phyloP scores from a whole-genome alignment of 2,888 invertebrate species.

The Cephus runcator region DNA sequence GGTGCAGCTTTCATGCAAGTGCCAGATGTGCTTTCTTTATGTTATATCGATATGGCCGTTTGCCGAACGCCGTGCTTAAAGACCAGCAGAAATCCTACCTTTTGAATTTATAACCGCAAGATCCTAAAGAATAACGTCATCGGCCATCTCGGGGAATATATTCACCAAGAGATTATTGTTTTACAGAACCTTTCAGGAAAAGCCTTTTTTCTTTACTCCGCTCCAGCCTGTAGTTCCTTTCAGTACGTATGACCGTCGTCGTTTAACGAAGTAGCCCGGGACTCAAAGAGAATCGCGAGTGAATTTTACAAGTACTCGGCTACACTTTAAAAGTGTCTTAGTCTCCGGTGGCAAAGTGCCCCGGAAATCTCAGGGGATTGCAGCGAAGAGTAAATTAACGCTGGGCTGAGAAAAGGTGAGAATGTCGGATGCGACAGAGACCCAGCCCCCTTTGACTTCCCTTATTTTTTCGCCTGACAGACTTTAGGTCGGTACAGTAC shows the following conservation, averaged over 20 bases:
- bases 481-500: neutral
- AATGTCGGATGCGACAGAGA: neutral
- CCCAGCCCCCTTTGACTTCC: neutral
- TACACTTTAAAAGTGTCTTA: neutral
- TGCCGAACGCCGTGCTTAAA: constrained; percentile 6
- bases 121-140: neutral
- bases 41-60: constrained; percentile 31
- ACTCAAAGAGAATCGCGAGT: neutral
- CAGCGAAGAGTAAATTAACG: neutral
- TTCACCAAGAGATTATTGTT: neutral
- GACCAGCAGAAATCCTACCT: neutral
- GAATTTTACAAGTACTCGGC: neutral
- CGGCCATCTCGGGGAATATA: neutral
- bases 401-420: neutral
- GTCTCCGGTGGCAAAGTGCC: neutral
- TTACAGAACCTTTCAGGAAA: neutral
- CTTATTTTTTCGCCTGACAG: neutral
- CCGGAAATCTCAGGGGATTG: neutral
- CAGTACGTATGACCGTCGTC: neutral
- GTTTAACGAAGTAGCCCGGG: neutral
- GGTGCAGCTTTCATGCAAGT: constrained; percentile 27
- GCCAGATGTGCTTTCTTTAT: constrained; percentile 41
- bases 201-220: neutral
- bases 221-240: neutral
- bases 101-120: neutral